phyloP scores from a whole-genome alignment of 2,797 vertebrate genomes.

The Pantherophis vulpinus region DNA sequence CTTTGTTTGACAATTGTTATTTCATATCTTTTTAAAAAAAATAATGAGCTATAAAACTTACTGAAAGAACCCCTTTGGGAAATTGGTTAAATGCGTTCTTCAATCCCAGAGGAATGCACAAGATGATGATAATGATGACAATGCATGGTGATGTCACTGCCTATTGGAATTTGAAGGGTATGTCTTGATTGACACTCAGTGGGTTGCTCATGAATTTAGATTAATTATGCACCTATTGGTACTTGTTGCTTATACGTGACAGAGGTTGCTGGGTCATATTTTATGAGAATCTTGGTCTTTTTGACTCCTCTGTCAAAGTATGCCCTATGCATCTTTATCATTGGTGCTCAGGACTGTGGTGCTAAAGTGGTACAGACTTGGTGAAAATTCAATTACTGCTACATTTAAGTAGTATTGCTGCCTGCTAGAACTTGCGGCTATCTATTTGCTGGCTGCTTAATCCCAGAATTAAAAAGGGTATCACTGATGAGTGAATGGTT shows the following conservation, averaged over 20 bases:
- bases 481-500: background rate
- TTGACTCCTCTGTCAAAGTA: background rate
- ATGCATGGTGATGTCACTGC: background rate
- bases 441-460: background rate
- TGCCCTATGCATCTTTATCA: background rate
- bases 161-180: background rate
- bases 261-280: background rate
- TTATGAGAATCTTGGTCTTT: background rate
- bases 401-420: background rate
- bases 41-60: background rate
- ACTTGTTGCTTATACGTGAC: background rate
- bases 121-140: background rate
- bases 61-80: background rate
- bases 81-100: background rate
- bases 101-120: background rate
- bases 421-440: background rate
- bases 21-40: background rate
- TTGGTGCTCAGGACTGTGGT: background rate
- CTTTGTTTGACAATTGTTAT: background rate
- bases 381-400: background rate
- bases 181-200: background rate
- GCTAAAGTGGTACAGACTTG: conserved; percentile 10
- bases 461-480: conserved; percentile 15
- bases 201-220: background rate
- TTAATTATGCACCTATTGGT: background rate